Conservation (phyloP, 2,113 vertebrate species). For the Rhabdornis inornatus region DNA sequence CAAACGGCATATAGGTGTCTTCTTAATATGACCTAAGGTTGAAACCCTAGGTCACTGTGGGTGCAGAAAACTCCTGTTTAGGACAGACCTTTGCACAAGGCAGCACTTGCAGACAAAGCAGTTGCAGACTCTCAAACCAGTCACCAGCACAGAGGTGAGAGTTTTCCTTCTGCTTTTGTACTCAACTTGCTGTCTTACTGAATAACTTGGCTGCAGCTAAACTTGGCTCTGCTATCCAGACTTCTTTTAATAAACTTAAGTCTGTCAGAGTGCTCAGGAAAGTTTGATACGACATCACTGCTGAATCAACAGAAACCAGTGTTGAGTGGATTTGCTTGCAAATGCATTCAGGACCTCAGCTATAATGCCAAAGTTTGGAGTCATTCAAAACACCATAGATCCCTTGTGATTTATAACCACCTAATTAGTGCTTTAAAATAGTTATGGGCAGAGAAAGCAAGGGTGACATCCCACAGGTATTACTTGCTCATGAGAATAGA, state of each 20-base stretch:
- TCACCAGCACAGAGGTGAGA: neutral
- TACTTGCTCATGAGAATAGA: neutral
- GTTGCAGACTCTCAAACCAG: neutral
- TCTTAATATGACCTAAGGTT: neutral
- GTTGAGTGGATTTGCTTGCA: neutral
- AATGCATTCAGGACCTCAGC: neutral
- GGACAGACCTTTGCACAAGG: neutral
- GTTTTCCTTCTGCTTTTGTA: neutral
- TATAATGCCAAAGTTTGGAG: neutral
- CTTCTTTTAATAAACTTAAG: constrained; percentile 46
- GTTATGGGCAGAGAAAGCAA: neutral
- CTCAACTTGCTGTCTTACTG: neutral
- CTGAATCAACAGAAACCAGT: constrained; percentile 47
- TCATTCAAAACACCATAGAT: neutral
- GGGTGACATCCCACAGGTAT: neutral
- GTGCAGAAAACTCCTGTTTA: neutral
- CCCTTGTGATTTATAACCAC: neutral
- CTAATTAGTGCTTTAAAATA: neutral
- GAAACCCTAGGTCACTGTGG: neutral
- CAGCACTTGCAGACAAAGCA: neutral
- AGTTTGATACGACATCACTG: constrained; percentile 5
- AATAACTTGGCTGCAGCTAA: neutral
- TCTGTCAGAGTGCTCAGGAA: neutral
- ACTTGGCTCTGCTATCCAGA: constrained; percentile 1
- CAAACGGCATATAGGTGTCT: neutral